phyloP scores from a whole-genome alignment of 2,888 invertebrate species.

The Hyalella azteca region DNA sequence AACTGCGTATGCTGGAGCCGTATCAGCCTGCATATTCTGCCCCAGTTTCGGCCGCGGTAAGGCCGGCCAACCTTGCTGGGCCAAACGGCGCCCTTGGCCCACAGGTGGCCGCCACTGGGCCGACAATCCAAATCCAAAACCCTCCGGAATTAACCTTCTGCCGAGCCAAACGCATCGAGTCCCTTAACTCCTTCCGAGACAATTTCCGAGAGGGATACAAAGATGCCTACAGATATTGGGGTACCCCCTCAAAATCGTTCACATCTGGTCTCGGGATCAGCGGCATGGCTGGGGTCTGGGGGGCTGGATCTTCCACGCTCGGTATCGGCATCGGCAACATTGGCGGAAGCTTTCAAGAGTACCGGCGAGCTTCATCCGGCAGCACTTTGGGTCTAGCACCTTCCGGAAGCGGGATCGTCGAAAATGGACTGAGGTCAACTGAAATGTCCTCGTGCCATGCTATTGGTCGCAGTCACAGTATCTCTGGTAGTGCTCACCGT shows the following conservation, averaged over 20 bases:
- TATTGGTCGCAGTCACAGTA: neutral
- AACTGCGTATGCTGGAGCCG: slow-evolving; percentile 56
- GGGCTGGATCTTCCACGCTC: neutral
- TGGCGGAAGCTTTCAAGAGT: neutral
- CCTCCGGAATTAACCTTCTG: neutral
- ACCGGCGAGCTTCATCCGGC: neutral
- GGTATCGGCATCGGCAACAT: neutral
- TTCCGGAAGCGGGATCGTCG: neutral
- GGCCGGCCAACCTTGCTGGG: neutral
- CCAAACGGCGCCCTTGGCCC: neutral
- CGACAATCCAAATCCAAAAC: neutral
- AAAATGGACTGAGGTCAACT: neutral
- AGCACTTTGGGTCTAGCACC: neutral
- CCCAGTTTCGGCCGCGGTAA: neutral
- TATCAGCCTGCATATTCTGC: slow-evolving; percentile 57
- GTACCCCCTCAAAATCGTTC: neutral
- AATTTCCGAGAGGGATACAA: slow-evolving; percentile 28
- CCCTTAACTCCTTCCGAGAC: slow-evolving; percentile 24
- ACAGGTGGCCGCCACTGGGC: neutral
- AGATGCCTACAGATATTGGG: slow-evolving; percentile 8
- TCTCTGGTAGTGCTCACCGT: neutral
- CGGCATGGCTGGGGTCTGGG: slow-evolving; percentile 7
- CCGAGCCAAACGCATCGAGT: slow-evolving; percentile 6
- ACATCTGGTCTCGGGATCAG: neutral
- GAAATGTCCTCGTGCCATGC: neutral